Percentiles rank a stretch among this genome's conserved stretches.
Conservation (phyloP, 1,140 invertebrate genomes). For the Eufriesea mexicana region DNA sequence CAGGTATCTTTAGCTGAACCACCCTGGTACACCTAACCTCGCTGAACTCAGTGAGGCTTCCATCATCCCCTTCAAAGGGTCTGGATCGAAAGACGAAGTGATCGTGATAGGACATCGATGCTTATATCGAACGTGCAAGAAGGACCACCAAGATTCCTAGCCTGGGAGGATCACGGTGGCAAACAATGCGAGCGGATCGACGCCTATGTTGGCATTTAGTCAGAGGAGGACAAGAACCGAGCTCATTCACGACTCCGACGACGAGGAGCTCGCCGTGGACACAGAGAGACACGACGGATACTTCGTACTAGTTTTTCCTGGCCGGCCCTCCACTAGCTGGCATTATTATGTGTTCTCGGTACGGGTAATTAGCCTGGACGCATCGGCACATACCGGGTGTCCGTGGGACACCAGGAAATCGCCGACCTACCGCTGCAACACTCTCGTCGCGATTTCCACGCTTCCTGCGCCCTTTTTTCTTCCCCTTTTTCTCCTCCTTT, state of each 20-base stretch:
- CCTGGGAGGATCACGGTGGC: conserved; percentile 11
- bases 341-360: conserved; percentile 73
- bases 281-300: conserved; percentile 60
- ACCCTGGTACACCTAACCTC: too few species aligned
- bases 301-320: conserved; percentile 73
- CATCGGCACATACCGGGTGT: conserved; percentile 62
- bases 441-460: neutral
- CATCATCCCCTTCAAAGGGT: neutral
- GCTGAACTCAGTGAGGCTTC: too few species aligned
- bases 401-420: conserved; percentile 42
- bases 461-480: neutral
- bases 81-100: neutral
- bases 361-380: conserved; percentile 70
- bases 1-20: too few species aligned
- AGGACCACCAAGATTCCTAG: neutral
- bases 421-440: conserved; percentile 30
- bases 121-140: neutral
- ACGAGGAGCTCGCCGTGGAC: conserved; percentile 37
- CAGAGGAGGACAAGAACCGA: conserved; percentile 67
- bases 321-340: conserved; percentile 47
- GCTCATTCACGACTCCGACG: conserved; percentile 66
- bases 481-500: neutral
- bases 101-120: neutral
- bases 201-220: conserved; percentile 68
- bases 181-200: conserved; percentile 57